Conservation (phyloP, 2,797 vertebrate genomes). For the Melanotaenia trifasciata region DNA sequence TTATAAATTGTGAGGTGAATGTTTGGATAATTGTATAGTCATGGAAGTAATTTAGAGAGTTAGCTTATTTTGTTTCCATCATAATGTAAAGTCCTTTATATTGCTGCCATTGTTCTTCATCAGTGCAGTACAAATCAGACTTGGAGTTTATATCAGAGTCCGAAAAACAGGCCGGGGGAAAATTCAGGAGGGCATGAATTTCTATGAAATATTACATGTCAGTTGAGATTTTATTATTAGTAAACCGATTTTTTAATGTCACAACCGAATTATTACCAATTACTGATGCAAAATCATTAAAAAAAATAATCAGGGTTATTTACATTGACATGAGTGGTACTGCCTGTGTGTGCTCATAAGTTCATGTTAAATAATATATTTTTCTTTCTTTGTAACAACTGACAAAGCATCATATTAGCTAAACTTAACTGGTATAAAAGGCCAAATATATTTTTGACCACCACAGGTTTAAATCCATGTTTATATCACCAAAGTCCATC, state of each 20-base stretch:
- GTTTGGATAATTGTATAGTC: neutral
- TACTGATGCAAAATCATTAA: slow-evolving; percentile 8
- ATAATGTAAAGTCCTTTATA: slow-evolving; percentile 8
- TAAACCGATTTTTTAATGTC: slow-evolving; percentile 15
- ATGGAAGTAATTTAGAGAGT: slow-evolving; percentile 18
- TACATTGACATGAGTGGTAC: slow-evolving; percentile 1
- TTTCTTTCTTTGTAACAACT: neutral
- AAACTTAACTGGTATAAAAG: slow-evolving; percentile 3
- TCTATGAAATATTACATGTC: slow-evolving; percentile 13
- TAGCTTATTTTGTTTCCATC: neutral
- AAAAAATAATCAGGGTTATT: slow-evolving; percentile 18
- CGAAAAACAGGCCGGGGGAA: slow-evolving; percentile 5
- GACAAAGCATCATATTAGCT: neutral
- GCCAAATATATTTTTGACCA: neutral
- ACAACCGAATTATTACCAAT: slow-evolving; percentile 2
- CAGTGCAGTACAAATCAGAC: slow-evolving; percentile 14
- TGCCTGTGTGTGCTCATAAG: neutral
- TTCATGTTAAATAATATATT: neutral
- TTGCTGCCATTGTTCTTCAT: slow-evolving; percentile 24
- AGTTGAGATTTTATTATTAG: slow-evolving; percentile 14
- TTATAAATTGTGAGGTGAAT: neutral
- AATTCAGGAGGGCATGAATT: neutral
- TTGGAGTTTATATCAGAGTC: slow-evolving; percentile 12
- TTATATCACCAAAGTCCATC: slow-evolving; percentile 3
- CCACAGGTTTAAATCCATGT: neutral